Conservation (phyloP, 2,113 vertebrate species). For the Nestor notabilis region DNA sequence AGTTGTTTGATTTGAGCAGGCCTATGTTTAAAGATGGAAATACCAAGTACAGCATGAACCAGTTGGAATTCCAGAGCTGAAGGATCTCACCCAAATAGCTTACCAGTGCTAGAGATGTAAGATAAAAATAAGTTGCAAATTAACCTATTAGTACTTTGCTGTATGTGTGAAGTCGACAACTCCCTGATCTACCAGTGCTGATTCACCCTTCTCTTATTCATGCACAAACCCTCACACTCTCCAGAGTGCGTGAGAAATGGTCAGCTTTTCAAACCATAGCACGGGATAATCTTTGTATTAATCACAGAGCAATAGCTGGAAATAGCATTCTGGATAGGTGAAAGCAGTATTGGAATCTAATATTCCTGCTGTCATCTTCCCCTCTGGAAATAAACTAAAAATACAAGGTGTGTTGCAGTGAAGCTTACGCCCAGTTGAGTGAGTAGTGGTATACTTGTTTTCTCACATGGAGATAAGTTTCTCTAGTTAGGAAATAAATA, state of each 20-base stretch:
- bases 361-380: background rate
- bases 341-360: background rate
- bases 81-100: background rate
- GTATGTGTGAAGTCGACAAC: background rate
- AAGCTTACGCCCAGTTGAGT: background rate
- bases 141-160: background rate
- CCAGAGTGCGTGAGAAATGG: background rate
- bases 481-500: slow-evolving; percentile 25
- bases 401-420: background rate
- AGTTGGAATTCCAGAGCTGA: background rate
- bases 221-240: background rate
- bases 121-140: slow-evolving; percentile 34
- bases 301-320: background rate
- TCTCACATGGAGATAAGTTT: background rate
- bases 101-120: background rate
- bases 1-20: background rate
- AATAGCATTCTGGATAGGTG: background rate
- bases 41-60: background rate
- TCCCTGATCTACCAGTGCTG: background rate
- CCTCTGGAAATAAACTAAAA: background rate
- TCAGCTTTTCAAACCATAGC: background rate
- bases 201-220: background rate
- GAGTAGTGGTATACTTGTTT: background rate
- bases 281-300: background rate
- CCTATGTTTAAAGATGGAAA: background rate